A percentile compares a stretch with the other conserved stretches of the same genome.
Evolutionary conservation across 2,888 invertebrate species (phyloP).

Genomic region (Drosophila planitibia): DNA sequence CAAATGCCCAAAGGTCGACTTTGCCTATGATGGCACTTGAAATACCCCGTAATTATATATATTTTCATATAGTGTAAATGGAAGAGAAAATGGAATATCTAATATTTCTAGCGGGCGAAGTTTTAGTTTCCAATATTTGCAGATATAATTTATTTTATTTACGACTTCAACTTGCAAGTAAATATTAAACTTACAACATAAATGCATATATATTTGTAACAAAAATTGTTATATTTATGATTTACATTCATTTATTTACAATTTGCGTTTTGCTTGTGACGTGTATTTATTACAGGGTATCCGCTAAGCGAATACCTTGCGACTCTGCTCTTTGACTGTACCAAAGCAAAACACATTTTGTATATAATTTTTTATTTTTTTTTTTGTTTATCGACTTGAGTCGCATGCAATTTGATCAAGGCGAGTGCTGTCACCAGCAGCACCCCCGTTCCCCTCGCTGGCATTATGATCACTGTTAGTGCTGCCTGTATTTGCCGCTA

Average conservation of each 20-base stretch:
- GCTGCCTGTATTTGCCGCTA: constrained; percentile 16
- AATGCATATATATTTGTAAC: background rate
- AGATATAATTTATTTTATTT: background rate
- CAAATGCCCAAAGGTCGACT: constrained; percentile 12
- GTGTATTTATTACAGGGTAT: constrained; percentile 9
- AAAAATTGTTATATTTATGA: background rate
- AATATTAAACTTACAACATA: background rate
- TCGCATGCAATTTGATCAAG: constrained; percentile 43
- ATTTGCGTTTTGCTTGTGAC: background rate
- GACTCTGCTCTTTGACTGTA: constrained; percentile 32
- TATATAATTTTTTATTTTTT: background rate
- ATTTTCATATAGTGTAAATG: background rate
- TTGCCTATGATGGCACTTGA: background rate
- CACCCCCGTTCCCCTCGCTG: constrained; percentile 1
- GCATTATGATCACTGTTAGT: background rate
- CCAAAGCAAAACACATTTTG: constrained; percentile 32
- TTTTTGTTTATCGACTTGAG: constrained; percentile 30
- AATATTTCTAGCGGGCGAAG: background rate
- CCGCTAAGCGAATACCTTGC: constrained; percentile 3
- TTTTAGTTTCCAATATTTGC: background rate
- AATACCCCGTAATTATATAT: background rate
- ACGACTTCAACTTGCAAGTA: background rate
- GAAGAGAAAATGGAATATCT: background rate
- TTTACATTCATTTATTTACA: background rate
- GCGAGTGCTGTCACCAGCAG: constrained; percentile 15